Evolutionary conservation across 92 coral and sea anemone genomes (phyloP).

Genomic region (Palythoa caribaeorum): DNA sequence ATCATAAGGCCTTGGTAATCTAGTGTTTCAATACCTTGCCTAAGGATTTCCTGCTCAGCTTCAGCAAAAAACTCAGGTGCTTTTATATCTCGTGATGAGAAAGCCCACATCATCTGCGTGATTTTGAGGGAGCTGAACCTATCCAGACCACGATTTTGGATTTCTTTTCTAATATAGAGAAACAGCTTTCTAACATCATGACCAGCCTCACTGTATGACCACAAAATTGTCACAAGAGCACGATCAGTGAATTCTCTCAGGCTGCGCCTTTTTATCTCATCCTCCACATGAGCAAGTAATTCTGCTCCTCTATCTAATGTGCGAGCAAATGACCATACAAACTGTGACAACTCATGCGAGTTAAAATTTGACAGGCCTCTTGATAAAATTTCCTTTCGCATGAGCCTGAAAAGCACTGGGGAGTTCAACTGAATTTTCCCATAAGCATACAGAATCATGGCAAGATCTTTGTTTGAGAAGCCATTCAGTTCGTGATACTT

Average conservation of each 20-base stretch:
- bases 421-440: conserved; percentile 67
- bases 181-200: conserved; percentile 72
- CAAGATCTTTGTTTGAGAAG: conserved; percentile 80
- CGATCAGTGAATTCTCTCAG: conserved; percentile 66
- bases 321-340: conserved; percentile 90
- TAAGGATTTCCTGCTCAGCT: conserved; percentile 63
- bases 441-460: conserved; percentile 85
- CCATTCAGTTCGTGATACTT: conserved; percentile 40
- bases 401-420: conserved; percentile 54
- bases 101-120: conserved; percentile 80
- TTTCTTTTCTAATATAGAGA: conserved; percentile 68
- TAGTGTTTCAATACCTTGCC: conserved; percentile 45
- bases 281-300: conserved; percentile 71
- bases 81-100: conserved; percentile 69
- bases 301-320: conserved; percentile 70
- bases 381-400: conserved; percentile 70
- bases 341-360: conserved; percentile 73
- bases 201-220: conserved; percentile 81
- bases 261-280: conserved; percentile 69
- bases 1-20: conserved; percentile 73
- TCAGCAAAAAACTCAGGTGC: conserved; percentile 81
- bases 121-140: conserved; percentile 65
- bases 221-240: conserved; percentile 66
- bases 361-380: conserved; percentile 66
- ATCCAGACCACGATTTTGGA: conserved; percentile 59